Percentiles rank a stretch among this genome's conserved stretches.
Conservation (phyloP, 1,140 invertebrate species). For the Lordiphosa collinella region DNA sequence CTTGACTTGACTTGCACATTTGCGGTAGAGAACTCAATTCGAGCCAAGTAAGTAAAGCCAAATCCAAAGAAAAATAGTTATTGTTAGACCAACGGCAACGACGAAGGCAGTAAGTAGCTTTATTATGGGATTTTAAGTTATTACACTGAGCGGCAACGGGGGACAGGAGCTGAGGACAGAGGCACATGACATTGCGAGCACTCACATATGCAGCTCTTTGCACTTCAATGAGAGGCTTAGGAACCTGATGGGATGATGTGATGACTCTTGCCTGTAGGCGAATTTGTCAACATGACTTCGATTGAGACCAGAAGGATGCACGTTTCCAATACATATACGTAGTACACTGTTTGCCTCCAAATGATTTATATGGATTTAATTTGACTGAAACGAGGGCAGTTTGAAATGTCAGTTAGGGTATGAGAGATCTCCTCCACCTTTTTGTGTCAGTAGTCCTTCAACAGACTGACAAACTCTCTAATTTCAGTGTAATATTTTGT, state of each 20-base stretch:
- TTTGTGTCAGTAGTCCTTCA: no score
- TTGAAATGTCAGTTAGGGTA: no score
- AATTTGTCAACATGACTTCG: conserved; percentile 46
- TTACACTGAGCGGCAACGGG: conserved; percentile 32
- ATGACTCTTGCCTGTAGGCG: conserved; percentile 35
- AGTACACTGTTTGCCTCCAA: no score
- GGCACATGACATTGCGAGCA: conserved; percentile 16
- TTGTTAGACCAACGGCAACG: conserved; percentile 12
- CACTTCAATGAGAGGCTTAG: conserved; percentile 35
- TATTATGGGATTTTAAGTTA: conserved; percentile 75
- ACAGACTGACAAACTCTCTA: no score
- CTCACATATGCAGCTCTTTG: conserved; percentile 41
- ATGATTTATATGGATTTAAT: no score
- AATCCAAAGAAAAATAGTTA: conserved; percentile 17
- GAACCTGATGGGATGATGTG: conserved; percentile 25
- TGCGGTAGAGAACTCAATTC: conserved; percentile 7
- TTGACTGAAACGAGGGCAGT: no score
- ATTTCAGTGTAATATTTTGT: no score
- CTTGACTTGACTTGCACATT: conserved; percentile 18
- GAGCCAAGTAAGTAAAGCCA: neutral
- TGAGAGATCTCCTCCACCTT: no score
- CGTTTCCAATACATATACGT: no score
- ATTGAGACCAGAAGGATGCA: conserved; percentile 1
- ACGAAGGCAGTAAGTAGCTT: conserved; percentile 60
- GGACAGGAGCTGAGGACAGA: neutral